These are phyloP conservation scores for Ondatra zibethicus DNA, from an alignment of 2,113 vertebrate species.

Conservation along the genomic window DNA sequence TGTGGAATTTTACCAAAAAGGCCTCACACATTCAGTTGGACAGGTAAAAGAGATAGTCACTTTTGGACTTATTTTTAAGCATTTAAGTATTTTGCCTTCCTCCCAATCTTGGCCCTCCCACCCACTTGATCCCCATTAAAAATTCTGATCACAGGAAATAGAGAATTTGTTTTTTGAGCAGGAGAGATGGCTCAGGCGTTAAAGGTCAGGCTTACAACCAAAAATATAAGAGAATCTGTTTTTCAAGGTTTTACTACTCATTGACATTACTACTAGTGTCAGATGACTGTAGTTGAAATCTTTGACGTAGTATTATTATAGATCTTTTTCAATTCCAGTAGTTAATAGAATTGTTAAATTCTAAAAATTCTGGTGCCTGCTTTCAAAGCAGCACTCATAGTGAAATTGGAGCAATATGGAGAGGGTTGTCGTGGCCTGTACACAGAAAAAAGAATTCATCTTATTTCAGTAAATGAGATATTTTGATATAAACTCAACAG, in stretches of 20 bases:
- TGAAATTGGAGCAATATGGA: background rate
- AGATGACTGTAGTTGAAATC: slow-evolving; percentile 10
- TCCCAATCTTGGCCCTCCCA: background rate
- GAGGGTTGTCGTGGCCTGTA: background rate
- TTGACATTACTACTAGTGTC: background rate
- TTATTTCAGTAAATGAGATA: slow-evolving; percentile 15
- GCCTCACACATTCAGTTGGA: slow-evolving; percentile 98
- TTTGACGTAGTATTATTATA: slow-evolving; percentile 1
- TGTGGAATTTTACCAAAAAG: slow-evolving; percentile 97
- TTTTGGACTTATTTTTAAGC: slow-evolving; percentile 11
- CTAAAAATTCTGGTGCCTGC: background rate
- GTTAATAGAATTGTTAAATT: slow-evolving; percentile 37
- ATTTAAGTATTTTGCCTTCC: background rate
- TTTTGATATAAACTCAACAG: slow-evolving; percentile 33
- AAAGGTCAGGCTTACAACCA: no score
- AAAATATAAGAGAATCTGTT: background rate
- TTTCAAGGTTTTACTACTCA: slow-evolving; percentile 2
- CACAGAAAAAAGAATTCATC: background rate
- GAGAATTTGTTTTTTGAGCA: background rate
- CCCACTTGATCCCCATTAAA: background rate
- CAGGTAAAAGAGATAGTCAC: slow-evolving; percentile 86
- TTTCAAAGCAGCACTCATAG: background rate
- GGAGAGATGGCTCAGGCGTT: no score
- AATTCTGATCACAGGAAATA: slow-evolving; percentile 26
- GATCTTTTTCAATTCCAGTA: slow-evolving; percentile 48